Evolutionary conservation across 2,797 vertebrate species (phyloP).

Genomic region (Danio tinwini): DNA sequence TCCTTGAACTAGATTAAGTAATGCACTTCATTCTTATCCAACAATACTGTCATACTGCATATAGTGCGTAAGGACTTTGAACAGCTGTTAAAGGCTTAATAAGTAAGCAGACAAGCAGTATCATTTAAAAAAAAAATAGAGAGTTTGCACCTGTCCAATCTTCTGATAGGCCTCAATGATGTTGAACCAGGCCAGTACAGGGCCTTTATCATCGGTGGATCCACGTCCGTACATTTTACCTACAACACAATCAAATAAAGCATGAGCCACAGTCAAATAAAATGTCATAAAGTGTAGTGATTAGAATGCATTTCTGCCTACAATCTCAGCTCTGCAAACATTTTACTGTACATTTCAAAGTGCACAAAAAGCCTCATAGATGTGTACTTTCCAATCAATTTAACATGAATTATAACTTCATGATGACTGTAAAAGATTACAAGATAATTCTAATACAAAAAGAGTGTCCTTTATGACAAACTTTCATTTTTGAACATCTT

Average conservation of each 20-base stretch:
- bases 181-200: slow-evolving; percentile 95
- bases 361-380: not conserved
- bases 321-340: not conserved
- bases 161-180: slow-evolving; percentile 93
- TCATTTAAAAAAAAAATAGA: slow-evolving; percentile 1
- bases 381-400: not conserved
- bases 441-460: not conserved
- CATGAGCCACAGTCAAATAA: not conserved
- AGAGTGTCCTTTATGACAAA: not conserved
- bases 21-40: not conserved
- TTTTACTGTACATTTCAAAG: not conserved
- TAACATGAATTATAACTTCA: not conserved
- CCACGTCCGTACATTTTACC: slow-evolving; percentile 94
- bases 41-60: not conserved
- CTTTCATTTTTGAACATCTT: not conserved
- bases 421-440: not conserved
- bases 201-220: slow-evolving; percentile 96
- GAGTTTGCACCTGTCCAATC: slow-evolving; percentile 81
- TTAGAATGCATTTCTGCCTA: not conserved
- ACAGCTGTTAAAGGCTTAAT: slow-evolving; percentile 26
- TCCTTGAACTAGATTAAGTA: not conserved
- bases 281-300: not conserved
- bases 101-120: slow-evolving; percentile 31
- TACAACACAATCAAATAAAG: slow-evolving; percentile 61
- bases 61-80: slow-evolving; percentile 24